Base-by-base conservation (phyloP, 2,888 invertebrate species). In the Eristalinus aeneus region DNA sequence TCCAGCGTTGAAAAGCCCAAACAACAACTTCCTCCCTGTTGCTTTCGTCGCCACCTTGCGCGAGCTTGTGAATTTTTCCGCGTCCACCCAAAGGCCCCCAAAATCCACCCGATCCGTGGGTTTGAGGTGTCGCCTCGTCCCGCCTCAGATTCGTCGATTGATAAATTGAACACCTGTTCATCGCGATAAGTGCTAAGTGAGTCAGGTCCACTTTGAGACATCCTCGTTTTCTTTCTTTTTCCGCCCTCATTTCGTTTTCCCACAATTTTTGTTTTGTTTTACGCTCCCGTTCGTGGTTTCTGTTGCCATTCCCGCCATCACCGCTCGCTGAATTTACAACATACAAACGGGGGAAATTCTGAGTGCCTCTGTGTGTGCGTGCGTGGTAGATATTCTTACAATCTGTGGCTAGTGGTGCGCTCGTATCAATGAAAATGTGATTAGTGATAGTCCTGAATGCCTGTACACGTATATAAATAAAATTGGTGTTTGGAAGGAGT, bases 151-250 rank as follows among this genome's bases (percentile, higher is more conserved):
- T 39, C 67, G 64, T 31, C 79, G n/a, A 78, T 16, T 80, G 63
- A 76, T 72, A 64, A 75, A 75, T 79, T 80, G 84, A 80, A 85
- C 80, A 85, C 84, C 75, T 85, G 84, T 76, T 72, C 34, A 31
- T 67, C 11, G 39, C n/a, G 58, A 71, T 54, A 46, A 71, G 46
- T 53, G 34, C 46, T 60, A 16, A 34, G 53, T 78, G 64, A 22
- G 63, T 34, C 53, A 10, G 23, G 34, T 9, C 32, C 39, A 56
- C 63, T 67, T 65, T 56, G 27, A 27, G 27, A 60, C 39, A n/a
- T 63, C 65, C 65, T 64, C 12, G 11, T 60, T 78, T 76, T 34
- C 39, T 31, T 72, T 23, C 32, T 46, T 8, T 1, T 39, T 39
- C 34, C 9, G 5, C 46, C 46, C 5, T 16, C 39, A 6, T 16